These are phyloP conservation scores for Myotis myotis DNA, from an alignment of 2,797 vertebrate species.

Conservation along the genomic window DNA sequence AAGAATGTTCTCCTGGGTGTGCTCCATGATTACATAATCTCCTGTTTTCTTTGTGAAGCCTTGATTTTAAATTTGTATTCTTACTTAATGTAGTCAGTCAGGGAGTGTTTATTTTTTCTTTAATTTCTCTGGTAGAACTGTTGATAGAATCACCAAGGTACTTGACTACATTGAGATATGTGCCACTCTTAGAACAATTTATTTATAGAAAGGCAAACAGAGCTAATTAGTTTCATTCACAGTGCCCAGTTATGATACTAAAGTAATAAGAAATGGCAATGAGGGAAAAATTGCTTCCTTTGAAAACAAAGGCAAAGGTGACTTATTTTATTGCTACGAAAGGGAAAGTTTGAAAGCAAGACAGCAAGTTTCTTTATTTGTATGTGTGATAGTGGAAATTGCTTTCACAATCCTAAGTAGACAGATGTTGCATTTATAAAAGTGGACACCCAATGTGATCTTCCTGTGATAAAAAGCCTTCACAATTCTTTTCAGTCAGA, in stretches of 20 bases:
- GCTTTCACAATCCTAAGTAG: neutral
- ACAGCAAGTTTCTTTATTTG: constrained; percentile 8
- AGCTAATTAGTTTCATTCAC: constrained; percentile 20
- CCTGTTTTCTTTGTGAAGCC: constrained; percentile 2
- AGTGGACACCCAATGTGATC: neutral
- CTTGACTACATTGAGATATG: neutral
- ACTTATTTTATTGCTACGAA: neutral
- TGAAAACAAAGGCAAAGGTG: neutral
- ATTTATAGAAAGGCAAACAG: neutral
- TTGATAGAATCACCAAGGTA: neutral
- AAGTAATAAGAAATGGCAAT: neutral
- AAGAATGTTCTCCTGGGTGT: constrained; percentile 3
- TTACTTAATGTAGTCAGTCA: constrained; percentile 20
- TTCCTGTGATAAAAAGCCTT: neutral
- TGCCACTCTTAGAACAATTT: constrained; percentile 34
- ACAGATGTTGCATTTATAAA: neutral
- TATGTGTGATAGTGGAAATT: neutral
- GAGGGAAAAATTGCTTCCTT: neutral
- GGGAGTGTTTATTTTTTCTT: neutral
- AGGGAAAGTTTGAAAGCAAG: neutral
- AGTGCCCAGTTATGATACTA: neutral
- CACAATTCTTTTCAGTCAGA: constrained; percentile 4
- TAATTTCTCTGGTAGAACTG: constrained; percentile 11
- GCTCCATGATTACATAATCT: neutral
- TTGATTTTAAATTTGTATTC: neutral